Base-by-base conservation (phyloP, 2,113 vertebrate species). In the Aplodontia rufa region DNA sequence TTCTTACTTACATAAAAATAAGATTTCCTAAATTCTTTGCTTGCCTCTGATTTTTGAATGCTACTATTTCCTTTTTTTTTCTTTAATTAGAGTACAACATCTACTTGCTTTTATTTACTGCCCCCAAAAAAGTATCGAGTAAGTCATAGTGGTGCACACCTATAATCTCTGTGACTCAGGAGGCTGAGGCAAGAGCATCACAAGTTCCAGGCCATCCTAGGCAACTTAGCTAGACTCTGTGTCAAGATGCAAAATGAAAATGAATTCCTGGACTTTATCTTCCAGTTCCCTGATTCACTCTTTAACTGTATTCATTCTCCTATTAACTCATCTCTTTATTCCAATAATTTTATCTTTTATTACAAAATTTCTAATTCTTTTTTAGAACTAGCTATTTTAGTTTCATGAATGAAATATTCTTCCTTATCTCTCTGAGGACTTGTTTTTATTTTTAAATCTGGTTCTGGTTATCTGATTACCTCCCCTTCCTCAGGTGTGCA, bases 311-410 rank as follows among this genome's bases (percentile, higher is more conserved):
- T 84, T 84, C 66, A 51, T 92, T 68, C 49, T 69, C 5, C 42
- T 81, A 81, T 30, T 83, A 47, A 32, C 72, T n/a, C 42, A 69
- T 81, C 30, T 92, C 72, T 94, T 83, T 35, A 85, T 74, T 95
- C 90, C 20, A 72, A 86, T 84, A 75, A 71, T 69, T 80, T 68
- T n/a, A 51, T 60, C 53, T 94, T 86, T 85, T n/a, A 68, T 60
- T 82, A 26, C 30, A 35, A 89, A 66, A 58, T 49, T 62, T 75
- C 42, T n/a, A 14, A 45, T 90, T 82, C 32, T 76, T 53, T 87
- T 88, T 91, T 72, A 30, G 7, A 91, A 69, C 26, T 35, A 87
- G 55, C 12, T 88, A 49, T 87, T 66, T 83, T 30, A 81, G 22
- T 85, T 85, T 78, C 10, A 14, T 47, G 53, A 80, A 49, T 85